Percentiles rank a stretch among this genome's conserved stretches.
Evolutionary conservation across 2,113 vertebrate genomes (phyloP).

Genomic region (Baryphthengus martii): DNA sequence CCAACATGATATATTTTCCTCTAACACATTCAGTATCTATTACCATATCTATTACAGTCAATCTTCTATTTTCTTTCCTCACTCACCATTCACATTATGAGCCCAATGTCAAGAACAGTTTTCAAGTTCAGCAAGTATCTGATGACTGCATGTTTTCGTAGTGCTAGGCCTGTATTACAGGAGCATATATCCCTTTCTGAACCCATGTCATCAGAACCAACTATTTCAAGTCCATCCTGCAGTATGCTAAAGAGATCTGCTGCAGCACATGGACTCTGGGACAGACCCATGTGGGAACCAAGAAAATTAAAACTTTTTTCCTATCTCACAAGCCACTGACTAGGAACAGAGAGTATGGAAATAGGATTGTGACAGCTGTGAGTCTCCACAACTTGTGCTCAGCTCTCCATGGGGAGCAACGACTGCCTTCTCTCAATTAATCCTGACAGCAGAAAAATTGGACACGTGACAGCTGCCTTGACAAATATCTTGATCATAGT

Average conservation of each 20-base stretch:
- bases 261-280: not conserved
- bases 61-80: not conserved
- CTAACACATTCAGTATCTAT: not conserved
- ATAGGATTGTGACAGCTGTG: not conserved
- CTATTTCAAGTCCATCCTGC: not conserved
- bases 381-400: not conserved
- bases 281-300: not conserved
- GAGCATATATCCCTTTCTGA: not conserved
- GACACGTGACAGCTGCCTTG: not conserved
- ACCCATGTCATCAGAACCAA: not conserved
- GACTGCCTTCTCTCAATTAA: not conserved
- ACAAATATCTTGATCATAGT: constrained; percentile 7
- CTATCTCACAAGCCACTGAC: not conserved
- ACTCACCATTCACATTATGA: not conserved
- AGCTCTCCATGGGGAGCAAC: not conserved
- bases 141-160: not conserved
- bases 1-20: not conserved
- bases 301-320: not conserved
- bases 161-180: not conserved
- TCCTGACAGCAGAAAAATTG: not conserved
- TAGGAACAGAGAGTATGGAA: not conserved
- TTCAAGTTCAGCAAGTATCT: not conserved
- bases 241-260: not conserved
- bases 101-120: not conserved
- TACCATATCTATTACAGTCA: too few relatives aligned